phyloP scores from a whole-genome alignment of 30 jellyfish, hydroid and myxozoan genomes.

The Aurelia sp. region DNA sequence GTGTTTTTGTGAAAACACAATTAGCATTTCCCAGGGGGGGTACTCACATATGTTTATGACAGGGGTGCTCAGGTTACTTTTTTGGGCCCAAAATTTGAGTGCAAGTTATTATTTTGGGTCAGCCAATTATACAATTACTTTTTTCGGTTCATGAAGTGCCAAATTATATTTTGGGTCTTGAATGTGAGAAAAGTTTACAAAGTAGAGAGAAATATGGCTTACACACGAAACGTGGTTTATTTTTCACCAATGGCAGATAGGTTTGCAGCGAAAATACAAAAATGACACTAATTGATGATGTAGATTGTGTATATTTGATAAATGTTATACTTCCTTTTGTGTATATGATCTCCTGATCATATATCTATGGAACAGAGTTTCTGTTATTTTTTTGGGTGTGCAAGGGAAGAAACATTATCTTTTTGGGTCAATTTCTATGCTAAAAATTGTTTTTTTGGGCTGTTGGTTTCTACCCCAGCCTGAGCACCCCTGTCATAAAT shows the following conservation, averaged over 20 bases:
- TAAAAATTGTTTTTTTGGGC: no score
- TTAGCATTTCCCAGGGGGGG: constrained; percentile 57
- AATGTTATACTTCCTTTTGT: constrained; percentile 14
- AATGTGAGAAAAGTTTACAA: constrained; percentile 7
- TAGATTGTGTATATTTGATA: constrained; percentile 15
- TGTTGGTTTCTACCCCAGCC: no score
- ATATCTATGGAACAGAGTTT: no score
- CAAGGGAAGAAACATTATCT: no score
- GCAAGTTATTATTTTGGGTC: constrained; percentile 8
- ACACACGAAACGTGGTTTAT: constrained; percentile 24
- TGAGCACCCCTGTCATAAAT: no score
- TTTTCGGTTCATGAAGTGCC: no score
- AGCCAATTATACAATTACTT: no score
- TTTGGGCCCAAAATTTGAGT: constrained; percentile 33
- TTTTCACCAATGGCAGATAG: neutral
- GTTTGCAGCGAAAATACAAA: constrained; percentile 20
- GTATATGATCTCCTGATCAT: no score
- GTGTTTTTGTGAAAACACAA: no score
- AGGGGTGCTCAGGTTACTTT: constrained; percentile 62
- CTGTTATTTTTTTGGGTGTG: no score
- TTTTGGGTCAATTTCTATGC: no score
- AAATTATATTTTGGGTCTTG: no score
- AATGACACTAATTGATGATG: constrained; percentile 27
- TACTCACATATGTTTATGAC: constrained; percentile 47
- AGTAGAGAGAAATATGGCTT: constrained; percentile 17